Base-by-base conservation (phyloP, 2,888 invertebrate species). In the Macaria liturata region DNA sequence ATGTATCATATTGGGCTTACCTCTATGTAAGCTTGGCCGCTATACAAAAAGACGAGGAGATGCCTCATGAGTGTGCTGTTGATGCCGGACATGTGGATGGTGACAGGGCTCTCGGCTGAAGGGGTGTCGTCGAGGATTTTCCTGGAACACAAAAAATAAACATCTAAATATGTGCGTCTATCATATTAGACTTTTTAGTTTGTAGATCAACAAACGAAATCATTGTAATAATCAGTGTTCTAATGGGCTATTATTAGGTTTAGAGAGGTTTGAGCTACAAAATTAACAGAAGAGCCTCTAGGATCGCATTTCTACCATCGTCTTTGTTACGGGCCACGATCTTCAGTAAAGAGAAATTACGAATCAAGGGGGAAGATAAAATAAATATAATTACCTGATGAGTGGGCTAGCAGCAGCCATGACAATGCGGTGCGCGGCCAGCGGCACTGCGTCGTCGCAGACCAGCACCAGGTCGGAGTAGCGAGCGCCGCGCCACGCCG, bases 361-460 rank as follows among this genome's bases (percentile, higher is more conserved):
- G 7, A 37, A 37, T 37, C 4, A 7, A 37, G 5, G 4, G 4
- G 4, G 34, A 4, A 37, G 34, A 37, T 37, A 37, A 6, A 37
- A 7, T 37, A n/a, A 9, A 5, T 5, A 42, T 5, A 8, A 42
- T 42, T 54, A 95, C 93, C 96, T 95, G 84, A 97, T 95, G 66
- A 97, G 93, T 50, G 97, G 97, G 92, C 96, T 96, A 71, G 97
- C 97, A 64, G 97, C 96, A 51, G 97, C 97, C 92, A 97, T 94
- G 77, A 97, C 96, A 78, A 97, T 94, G 77, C 96, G 95, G 85
- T 97, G 97, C 54, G 97, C 97, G 72, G 95, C 94, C 60, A 97
- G 93, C 69, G 95, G 94, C 72, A 95, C 95, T 71, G 96, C 96
- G 88, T 96, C 96, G 86, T 96, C 96, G 86, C 97, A 97, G 68